Percentiles rank a stretch among this genome's conserved stretches.
These are phyloP conservation scores for Tenthredo amoena DNA, from an alignment of 2,888 invertebrate species.

Conservation along the genomic window DNA sequence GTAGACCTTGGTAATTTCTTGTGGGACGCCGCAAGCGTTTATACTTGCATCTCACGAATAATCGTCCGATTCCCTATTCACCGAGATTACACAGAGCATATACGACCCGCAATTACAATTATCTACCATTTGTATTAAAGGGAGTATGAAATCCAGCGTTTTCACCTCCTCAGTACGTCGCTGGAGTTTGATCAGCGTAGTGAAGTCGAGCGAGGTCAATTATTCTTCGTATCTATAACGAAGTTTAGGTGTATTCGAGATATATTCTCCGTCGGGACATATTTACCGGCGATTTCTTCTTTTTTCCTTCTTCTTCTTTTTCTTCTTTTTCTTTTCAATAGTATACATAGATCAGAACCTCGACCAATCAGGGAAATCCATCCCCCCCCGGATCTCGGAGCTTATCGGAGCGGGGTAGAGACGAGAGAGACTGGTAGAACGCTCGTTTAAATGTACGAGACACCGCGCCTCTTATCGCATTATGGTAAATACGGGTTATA, in stretches of 20 bases:
- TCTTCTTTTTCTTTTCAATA: not conserved
- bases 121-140: not conserved
- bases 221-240: not conserved
- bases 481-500: slow-evolving; percentile 71
- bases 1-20: slow-evolving; percentile 32
- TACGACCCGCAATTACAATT: not conserved
- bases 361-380: slow-evolving; percentile 46
- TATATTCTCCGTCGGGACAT: not conserved
- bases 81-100: slow-evolving; percentile 12
- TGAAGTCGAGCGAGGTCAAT: not conserved
- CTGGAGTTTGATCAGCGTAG: not conserved
- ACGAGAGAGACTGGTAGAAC: slow-evolving; percentile 35
- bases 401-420: slow-evolving; percentile 5
- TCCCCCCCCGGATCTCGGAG: not conserved
- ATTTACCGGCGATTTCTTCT: not conserved
- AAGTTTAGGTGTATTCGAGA: not conserved
- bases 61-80: slow-evolving; percentile 33
- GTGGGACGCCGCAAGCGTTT: not conserved
- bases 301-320: not conserved
- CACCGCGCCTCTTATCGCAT: slow-evolving; percentile 72
- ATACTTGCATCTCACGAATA: slow-evolving; percentile 20
- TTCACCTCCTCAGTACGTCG: not conserved
- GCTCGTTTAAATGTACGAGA: slow-evolving; percentile 73
- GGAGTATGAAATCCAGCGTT: not conserved
- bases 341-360: slow-evolving; percentile 9